These are phyloP conservation scores for Apamea crenata DNA, from an alignment of 2,888 invertebrate species.

Conservation along the genomic window DNA sequence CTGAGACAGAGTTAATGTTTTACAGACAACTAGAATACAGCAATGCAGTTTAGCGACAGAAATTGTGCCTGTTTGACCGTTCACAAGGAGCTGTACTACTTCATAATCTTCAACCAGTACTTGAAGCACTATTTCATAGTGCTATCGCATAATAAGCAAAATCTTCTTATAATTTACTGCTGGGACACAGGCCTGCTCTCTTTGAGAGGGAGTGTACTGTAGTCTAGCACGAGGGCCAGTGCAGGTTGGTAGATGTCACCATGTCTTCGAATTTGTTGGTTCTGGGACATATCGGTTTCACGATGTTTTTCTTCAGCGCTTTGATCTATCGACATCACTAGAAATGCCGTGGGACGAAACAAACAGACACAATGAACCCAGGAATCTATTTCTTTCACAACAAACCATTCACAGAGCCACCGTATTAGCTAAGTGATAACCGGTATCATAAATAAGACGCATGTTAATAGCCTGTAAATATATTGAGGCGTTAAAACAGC, in stretches of 20 bases:
- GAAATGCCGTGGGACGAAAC: neutral
- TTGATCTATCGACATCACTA: neutral
- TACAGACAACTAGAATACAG: neutral
- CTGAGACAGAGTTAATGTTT: neutral
- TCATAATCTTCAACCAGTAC: neutral
- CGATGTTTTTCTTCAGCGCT: neutral
- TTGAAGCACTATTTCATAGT: neutral
- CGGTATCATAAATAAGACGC: constrained; percentile 71
- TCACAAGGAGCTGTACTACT: neutral
- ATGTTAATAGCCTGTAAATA: constrained; percentile 78
- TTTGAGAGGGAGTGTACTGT: neutral
- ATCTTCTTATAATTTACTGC: neutral
- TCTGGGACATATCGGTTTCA: neutral
- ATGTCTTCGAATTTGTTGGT: neutral
- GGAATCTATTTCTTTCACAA: constrained; percentile 11
- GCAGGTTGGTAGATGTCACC: neutral
- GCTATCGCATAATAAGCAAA: neutral
- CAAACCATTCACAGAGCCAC: constrained; percentile 27
- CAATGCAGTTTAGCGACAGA: neutral
- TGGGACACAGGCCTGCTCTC: neutral
- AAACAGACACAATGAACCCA: constrained; percentile 14
- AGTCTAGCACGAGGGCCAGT: neutral
- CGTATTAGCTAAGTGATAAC: constrained; percentile 65
- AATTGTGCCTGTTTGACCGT: neutral
- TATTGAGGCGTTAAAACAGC: constrained; percentile 77